Evolutionary conservation across 2,888 invertebrate species (phyloP), one percentile per base, ranked within the genome.

Genomic region (Lasioglossum pauxillum): DNA sequence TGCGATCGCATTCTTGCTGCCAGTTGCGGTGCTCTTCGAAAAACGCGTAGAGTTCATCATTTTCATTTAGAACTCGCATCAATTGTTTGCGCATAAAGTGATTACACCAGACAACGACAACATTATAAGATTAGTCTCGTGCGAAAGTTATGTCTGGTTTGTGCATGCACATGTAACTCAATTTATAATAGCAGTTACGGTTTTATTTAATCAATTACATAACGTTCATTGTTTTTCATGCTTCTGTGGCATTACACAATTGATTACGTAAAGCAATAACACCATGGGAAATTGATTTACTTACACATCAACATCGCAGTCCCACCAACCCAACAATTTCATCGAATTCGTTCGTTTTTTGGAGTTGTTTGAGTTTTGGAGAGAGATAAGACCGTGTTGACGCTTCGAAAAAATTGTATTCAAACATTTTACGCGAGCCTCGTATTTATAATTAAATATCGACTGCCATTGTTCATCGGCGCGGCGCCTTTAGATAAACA

Each of bases 1-100:
- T 46, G 49, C 60, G 23, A 38, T 49, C 16, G 41, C 16, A 49
- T 75, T 80, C 81, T 49, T 41, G 49, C 64, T 46, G 31, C 31
- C 44, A 12, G n/a, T 64, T 7, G 27, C n/a, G 12, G 1, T 7
- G 19, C 23, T 67, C 5, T 71, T 19, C 41, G 49, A 0, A 35
- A 16, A 74, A 1, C 23, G 5, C 23, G 23, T 2, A 41, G 44
- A 44, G 57, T 7, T 23, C 14, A 1, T 8, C 19, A 0, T 12
- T 44, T 12, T 44, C 3, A 12, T 44, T 44, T 14, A 14, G 12
- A 14, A 46, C 46, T 46, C 46, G 4, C 46, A 16, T 46, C 0
- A 44, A 44, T 46, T 49, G 19, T 5, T 49, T 49, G 19, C 46
- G 16, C 46, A 16, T 16, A 0, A 46, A 4, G 46, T 16, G 14